These are phyloP conservation scores for Chelon auratus DNA, from an alignment of 2,797 vertebrate species.

Conservation along the genomic window DNA sequence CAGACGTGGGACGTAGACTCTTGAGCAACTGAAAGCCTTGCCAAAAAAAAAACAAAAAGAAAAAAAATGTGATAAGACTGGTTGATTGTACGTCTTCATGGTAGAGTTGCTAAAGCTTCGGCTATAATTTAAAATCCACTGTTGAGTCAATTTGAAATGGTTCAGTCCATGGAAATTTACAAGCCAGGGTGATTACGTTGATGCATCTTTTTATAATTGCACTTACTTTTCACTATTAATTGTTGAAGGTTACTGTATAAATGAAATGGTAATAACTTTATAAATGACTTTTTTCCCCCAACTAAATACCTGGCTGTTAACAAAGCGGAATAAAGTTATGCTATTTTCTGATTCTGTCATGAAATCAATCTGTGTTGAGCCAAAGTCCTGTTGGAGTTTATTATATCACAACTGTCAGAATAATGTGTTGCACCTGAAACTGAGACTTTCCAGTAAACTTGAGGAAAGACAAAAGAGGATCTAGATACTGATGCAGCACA, in stretches of 20 bases:
- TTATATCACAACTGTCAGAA: conserved; percentile 47
- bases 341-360: conserved; percentile 72
- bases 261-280: conserved; percentile 61
- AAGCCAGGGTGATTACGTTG: conserved; percentile 39
- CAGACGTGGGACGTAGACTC: conserved; percentile 49
- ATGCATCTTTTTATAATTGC: conserved; percentile 72
- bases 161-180: conserved; percentile 40
- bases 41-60: conserved; percentile 66
- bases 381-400: conserved; percentile 1
- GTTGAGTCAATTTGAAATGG: conserved; percentile 44
- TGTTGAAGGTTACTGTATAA: conserved; percentile 59
- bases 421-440: conserved; percentile 8
- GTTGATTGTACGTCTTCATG: conserved; percentile 78
- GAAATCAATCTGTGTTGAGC: conserved; percentile 39
- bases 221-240: conserved; percentile 64
- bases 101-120: conserved; percentile 63
- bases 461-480: conserved; percentile 18
- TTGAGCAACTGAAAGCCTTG: conserved; percentile 62
- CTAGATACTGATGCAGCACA: conserved; percentile 32
- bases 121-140: conserved; percentile 56
- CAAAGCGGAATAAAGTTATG: conserved; percentile 73
- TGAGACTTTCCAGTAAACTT: conserved; percentile 20
- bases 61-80: conserved; percentile 67
- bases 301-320: conserved; percentile 63
- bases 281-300: conserved; percentile 42